Evolutionary conservation across 2,113 vertebrate genomes (phyloP), one percentile per base, ranked within the genome.

Genomic region (Serilophus lunatus): DNA sequence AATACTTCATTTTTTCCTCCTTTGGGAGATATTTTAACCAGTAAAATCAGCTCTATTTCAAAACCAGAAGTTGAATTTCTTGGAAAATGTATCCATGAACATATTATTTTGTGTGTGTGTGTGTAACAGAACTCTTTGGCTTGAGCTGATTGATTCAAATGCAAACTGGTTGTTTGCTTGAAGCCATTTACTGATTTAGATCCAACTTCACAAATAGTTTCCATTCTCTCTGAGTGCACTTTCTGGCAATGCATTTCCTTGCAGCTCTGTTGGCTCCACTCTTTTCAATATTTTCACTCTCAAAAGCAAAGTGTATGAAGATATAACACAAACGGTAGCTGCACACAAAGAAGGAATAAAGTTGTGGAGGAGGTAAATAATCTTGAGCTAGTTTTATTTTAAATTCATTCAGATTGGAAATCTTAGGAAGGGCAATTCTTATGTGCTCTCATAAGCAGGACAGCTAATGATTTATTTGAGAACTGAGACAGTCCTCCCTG

Each of bases 141-240:
- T 89, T 91, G 51, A 92, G 25, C 47, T 75, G 77, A 79, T 64
- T 68, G 53, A 90, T 85, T 89, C 45, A 90, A 92, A 82, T 71
- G 57, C 49, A 82, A 85, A 87, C 70, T 85, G 49, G 28, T 85
- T 69, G 53, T 40, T 85, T 94, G 20, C 66, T 93, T 86, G 76
- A 94, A 94, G 89, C 35, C 7, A 75, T 89, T 83, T 86, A 59
- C 49, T 89, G 84, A 89, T 82, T 85, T 64, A 76, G 31, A 72
- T 91, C 66, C 75, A 96, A 68, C 63, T 82, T 91, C 40, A 33
- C 61, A 80, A 94, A 95, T 93, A 94, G 57, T 90, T 96, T 95
- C 95, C 92, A 95, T 85, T 88, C 78, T 90, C 59, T 69, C 65
- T 70, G 31, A 85, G 53, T 7, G 6, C 38, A 57, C 42, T 90